These are phyloP conservation scores for Meandrina meandrites DNA, from an alignment of 92 coral and sea anemone genomes.

Conservation along the genomic window DNA sequence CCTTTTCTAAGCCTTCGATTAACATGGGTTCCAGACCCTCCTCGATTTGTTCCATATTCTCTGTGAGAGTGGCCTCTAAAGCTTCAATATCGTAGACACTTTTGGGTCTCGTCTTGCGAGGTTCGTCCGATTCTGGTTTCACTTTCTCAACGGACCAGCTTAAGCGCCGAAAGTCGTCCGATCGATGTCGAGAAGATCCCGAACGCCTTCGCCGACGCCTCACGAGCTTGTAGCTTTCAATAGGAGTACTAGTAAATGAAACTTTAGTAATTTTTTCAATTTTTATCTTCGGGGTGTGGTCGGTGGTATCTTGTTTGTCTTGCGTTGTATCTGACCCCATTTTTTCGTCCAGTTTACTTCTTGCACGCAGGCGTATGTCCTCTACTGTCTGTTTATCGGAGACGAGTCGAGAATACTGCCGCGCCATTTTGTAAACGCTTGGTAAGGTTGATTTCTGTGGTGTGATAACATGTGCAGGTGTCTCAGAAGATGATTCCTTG, in stretches of 20 bases:
- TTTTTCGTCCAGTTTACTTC: constrained; percentile 14
- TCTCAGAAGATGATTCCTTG: not conserved
- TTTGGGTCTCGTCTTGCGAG: constrained; percentile 68
- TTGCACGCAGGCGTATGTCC: constrained; percentile 42
- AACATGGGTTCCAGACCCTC: constrained; percentile 71
- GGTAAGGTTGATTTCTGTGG: constrained; percentile 37
- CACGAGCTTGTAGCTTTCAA: constrained; percentile 52
- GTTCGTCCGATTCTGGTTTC: constrained; percentile 60
- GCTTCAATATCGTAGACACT: constrained; percentile 74
- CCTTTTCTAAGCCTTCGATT: constrained; percentile 70
- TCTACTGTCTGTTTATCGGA: constrained; percentile 43
- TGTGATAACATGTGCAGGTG: constrained; percentile 4
- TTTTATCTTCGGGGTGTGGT: constrained; percentile 73
- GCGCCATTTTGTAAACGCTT: constrained; percentile 73
- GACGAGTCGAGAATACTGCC: constrained; percentile 69
- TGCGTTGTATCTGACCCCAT: not conserved
- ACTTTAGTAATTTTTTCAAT: constrained; percentile 81
- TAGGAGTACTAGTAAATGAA: constrained; percentile 60
- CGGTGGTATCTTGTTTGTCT: constrained; percentile 12
- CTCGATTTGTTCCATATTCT: constrained; percentile 61
- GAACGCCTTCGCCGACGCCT: constrained; percentile 73
- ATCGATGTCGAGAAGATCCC: constrained; percentile 56
- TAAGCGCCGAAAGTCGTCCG: constrained; percentile 60
- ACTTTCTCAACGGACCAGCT: constrained; percentile 83
- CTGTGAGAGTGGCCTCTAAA: constrained; percentile 56